These are phyloP conservation scores for Pelecanus crispus DNA, from an alignment of 2,113 vertebrate genomes.

Conservation along the genomic window DNA sequence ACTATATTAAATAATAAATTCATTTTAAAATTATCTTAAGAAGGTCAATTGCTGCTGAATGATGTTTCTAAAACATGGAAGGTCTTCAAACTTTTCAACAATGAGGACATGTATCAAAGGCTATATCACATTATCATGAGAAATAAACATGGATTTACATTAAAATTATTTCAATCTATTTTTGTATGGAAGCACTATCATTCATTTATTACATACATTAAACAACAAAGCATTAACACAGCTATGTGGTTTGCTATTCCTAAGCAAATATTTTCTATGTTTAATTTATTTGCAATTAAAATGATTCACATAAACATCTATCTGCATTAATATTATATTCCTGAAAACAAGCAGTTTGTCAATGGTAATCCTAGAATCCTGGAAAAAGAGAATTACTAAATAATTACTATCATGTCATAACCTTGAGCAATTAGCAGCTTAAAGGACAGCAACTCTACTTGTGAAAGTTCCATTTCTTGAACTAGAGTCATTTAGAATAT, in stretches of 20 bases:
- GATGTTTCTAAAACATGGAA: background rate
- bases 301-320: background rate
- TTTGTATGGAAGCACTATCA: background rate
- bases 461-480: background rate
- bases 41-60: background rate
- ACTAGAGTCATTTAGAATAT: background rate
- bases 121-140: background rate
- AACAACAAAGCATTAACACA: background rate
- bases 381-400: background rate
- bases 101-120: background rate
- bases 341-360: background rate
- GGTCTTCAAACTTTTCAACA: background rate
- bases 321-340: background rate
- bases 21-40: background rate
- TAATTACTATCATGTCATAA: background rate
- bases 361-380: background rate
- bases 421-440: background rate
- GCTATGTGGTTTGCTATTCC: background rate
- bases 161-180: background rate
- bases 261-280: background rate
- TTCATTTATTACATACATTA: background rate
- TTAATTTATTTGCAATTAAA: background rate
- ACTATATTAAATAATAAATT: background rate
- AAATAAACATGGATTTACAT: background rate
- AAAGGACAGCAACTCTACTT: background rate